Base-by-base conservation (phyloP, 2,797 vertebrate species). In the Schizopygopsis malacanthus region DNA sequence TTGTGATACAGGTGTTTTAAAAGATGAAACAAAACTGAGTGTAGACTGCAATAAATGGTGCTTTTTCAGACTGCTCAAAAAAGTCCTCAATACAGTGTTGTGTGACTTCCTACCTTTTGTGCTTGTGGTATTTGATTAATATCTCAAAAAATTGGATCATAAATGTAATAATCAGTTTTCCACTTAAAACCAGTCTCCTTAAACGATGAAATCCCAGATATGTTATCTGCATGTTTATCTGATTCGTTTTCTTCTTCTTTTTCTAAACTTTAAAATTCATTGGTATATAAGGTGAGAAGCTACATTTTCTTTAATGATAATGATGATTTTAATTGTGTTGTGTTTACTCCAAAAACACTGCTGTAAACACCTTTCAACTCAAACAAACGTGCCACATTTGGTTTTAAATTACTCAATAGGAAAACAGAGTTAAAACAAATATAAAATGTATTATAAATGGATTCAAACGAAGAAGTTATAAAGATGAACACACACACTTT, bases 41-140 rank as follows among this genome's bases (percentile, higher is more conserved):
- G 28, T 81, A 86, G 92, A 93, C 93, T 94, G 92, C 93, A 95
- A 95, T 95, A 96, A 95, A 95, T 87, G 94, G 94, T 95, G 94
- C 93, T 95, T 87, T 85, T 93, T 94, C 93, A 93, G 91, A 94
- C 93, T 94, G 92, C 92, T 94, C 90, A 92, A 91, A 93, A 77
- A 54, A 82, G 45, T 69, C 43, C 28, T 79, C 11, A 79, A 59
- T 84, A 56, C 37, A 78, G 12, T 78, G 45, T 11, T 52, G 41
- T 67, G 65, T 76, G 16, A 82, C 52, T 67, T 69, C 11, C 11
- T 50, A 33, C 25, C 12, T 33, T 56, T 28, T 82, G n/a, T 69
- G 72, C 12, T 37, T 67, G 28, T 56, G n/a, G n/a, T 43, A 2
- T 13, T 47, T 65, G 2, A 61, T n/a, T 76, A 43, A 70, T 72